Base-by-base conservation (phyloP, 2,797 vertebrate species). In the Anas flavirostris region DNA sequence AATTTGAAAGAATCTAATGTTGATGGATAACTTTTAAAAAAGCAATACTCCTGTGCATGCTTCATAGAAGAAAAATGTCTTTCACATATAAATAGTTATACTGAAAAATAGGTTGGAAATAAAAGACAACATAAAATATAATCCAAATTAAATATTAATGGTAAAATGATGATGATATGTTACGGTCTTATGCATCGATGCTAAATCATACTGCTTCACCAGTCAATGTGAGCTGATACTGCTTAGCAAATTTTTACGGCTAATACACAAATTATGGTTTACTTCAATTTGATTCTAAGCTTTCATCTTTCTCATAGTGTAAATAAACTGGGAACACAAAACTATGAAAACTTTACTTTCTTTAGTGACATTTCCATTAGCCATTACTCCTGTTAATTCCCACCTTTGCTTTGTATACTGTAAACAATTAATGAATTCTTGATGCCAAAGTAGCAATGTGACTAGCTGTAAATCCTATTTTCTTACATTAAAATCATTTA, bases 161-260 rank as follows among this genome's bases (percentile, higher is more conserved):
- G 79, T 66, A 64, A 90, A 89, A 96, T 97, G 94, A 88, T 90
- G 50, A 95, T 93, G 93, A 63, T 79, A 78, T 85, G 81, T 90
- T 90, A 78, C 4, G 3, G 72, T 76, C 48, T 82, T 90, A 64
- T 3, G 80, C 81, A 93, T 90, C 72, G 80, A 82, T 94, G 90
- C 93, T 90, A 73, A 19, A 79, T 79, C 94, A 95, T 93, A 95
- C 92, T 95, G 93, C 88, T 95, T 93, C 74, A 93, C 91, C 67
- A 81, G 66, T 48, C 68, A 82, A 81, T 8, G 33, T 15, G 89
- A 92, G 41, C 18, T 83, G n/a, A 86, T 1, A 5, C 46, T 91
- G 26, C 73, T 90, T 41, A 55, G 58, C 19, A 69, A 59, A 50
- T 69, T 16, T 31, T 88, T 68, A 53, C 68, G 41, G 68, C 37